A percentile compares a stretch with the other conserved stretches of the same genome.
Conservation (phyloP, 2,888 invertebrate species). For the Acanthosoma haemorrhoidale region DNA sequence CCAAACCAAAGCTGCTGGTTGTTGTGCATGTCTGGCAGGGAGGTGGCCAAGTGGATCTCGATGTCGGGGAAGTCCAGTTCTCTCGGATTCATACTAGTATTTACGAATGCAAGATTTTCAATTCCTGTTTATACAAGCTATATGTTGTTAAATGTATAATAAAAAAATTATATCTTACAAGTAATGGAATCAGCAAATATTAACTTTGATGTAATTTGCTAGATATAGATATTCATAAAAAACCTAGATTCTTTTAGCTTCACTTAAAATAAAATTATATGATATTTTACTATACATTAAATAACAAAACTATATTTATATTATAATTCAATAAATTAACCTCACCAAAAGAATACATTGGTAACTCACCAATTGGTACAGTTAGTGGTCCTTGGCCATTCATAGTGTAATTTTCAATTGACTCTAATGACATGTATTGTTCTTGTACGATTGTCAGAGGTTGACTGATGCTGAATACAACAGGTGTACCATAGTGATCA, state of each 20-base stretch:
- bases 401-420: constrained; percentile 6
- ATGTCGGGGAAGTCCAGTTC: constrained; percentile 30
- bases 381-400: constrained; percentile 21
- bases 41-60: constrained; percentile 29
- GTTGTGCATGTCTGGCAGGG: constrained; percentile 14
- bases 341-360: too few species aligned
- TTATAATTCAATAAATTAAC: too few species aligned
- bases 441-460: neutral
- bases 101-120: constrained; percentile 31
- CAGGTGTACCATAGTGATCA: constrained; percentile 23
- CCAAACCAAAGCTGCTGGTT: constrained; percentile 21
- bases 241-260: too few species aligned
- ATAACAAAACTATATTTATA: too few species aligned
- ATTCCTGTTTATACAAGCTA: constrained; percentile 7
- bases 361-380: neutral
- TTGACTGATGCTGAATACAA: neutral
- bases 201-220: too few species aligned
- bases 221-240: too few species aligned
- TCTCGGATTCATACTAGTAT: constrained; percentile 27
- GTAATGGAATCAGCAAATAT: too few species aligned
- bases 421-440: neutral
- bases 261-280: too few species aligned
- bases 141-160: neutral
- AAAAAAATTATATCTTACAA: neutral
- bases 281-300: too few species aligned